These are phyloP conservation scores for Cryptocephalus moraei DNA, from an alignment of 2,888 invertebrate species.

Conservation along the genomic window DNA sequence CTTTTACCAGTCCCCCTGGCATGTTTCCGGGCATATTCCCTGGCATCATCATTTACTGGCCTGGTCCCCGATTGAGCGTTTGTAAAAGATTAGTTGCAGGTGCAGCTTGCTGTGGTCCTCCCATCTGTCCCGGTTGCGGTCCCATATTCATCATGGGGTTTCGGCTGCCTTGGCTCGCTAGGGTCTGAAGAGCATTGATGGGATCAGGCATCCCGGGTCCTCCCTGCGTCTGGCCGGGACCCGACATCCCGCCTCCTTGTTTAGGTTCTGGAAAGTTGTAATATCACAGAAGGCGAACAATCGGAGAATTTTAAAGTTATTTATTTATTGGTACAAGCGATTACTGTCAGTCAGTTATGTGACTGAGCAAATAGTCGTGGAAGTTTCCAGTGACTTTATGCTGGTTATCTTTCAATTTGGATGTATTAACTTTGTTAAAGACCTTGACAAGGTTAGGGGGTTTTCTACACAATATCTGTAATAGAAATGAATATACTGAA, in stretches of 20 bases:
- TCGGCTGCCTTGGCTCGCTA: conserved; percentile 64
- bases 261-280: conserved; percentile 33
- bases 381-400: no score
- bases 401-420: no score
- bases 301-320: no score
- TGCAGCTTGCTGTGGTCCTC: conserved; percentile 42
- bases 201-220: conserved; percentile 70
- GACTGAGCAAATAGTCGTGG: no score
- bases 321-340: no score
- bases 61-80: conserved; percentile 60
- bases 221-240: conserved; percentile 31
- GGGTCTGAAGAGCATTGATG: conserved; percentile 76
- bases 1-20: conserved; percentile 3
- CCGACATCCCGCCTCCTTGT: conserved; percentile 39
- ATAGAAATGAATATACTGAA: not conserved
- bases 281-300: not conserved
- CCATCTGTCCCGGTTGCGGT: conserved; percentile 44
- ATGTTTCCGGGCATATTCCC: conserved; percentile 31
- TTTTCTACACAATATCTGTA: conserved; percentile 3
- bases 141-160: conserved; percentile 47
- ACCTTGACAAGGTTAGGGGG: conserved; percentile 5
- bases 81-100: conserved; percentile 62
- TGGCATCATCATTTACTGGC: conserved; percentile 37
- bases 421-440: not conserved
- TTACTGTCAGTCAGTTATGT: no score